Conservation (phyloP, 1,140 invertebrate species). For the Aphaenogaster floridana region DNA sequence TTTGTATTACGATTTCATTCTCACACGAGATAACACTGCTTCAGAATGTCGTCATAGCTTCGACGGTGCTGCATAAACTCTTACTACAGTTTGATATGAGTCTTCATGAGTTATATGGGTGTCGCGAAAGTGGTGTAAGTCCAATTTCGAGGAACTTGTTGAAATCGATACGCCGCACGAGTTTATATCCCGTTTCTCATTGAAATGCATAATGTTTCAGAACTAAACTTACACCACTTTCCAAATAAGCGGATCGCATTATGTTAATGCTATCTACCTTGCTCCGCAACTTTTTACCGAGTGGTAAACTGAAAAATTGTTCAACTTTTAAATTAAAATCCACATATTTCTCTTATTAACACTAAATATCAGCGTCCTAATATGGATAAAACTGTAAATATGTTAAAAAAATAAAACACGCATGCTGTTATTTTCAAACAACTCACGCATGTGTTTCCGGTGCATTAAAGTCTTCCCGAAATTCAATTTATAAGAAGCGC, state of each 20-base stretch:
- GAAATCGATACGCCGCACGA: slow-evolving; percentile 34
- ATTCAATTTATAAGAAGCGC: slow-evolving; percentile 60
- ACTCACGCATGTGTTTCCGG: background rate
- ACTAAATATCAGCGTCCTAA: background rate
- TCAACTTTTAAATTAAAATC: background rate
- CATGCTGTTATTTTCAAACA: background rate
- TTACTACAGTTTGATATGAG: slow-evolving; percentile 30
- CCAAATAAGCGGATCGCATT: slow-evolving; percentile 47
- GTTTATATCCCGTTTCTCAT: slow-evolving; percentile 51
- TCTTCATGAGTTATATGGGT: slow-evolving; percentile 12
- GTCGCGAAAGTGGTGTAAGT: slow-evolving; percentile 25
- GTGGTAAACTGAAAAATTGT: slow-evolving; percentile 6
- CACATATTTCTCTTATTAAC: background rate
- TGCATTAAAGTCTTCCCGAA: slow-evolving; percentile 40
- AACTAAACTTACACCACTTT: slow-evolving; percentile 51
- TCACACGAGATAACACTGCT: background rate
- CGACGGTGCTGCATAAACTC: slow-evolving; percentile 4
- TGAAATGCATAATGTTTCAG: slow-evolving; percentile 58
- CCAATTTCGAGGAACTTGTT: slow-evolving; percentile 45
- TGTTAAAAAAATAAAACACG: background rate
- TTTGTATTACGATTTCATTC: slow-evolving; percentile 20
- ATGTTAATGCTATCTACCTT: slow-evolving; percentile 19
- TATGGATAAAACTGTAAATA: background rate
- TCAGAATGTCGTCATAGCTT: slow-evolving; percentile 15
- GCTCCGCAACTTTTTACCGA: background rate